Percentiles rank a stretch among this genome's conserved stretches.
phyloP scores from a whole-genome alignment of 2,113 vertebrate genomes.

The Pyrgilauda ruficollis region DNA sequence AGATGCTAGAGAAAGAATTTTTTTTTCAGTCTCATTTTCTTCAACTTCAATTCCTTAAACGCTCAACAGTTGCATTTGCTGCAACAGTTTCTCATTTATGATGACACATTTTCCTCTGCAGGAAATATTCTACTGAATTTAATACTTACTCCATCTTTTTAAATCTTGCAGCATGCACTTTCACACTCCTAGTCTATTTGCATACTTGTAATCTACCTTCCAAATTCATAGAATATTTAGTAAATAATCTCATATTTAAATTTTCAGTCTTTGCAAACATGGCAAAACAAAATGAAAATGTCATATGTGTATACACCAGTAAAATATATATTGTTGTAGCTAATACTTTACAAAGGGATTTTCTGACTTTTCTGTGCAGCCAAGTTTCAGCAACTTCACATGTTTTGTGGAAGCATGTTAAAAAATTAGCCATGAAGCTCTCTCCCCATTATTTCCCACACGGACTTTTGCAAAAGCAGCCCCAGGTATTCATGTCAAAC shows the following conservation, averaged over 20 bases:
- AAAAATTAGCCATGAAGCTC: not conserved
- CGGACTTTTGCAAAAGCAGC: not conserved
- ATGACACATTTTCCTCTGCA: not conserved
- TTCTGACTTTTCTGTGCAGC: not conserved
- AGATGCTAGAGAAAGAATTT: not conserved
- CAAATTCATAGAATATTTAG: not conserved
- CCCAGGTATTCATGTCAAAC: not conserved
- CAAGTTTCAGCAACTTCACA: not conserved
- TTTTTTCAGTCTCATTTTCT: not conserved
- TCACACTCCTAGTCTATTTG: not conserved
- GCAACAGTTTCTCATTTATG: not conserved
- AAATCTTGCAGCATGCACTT: not conserved
- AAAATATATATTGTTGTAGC: not conserved
- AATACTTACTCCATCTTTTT: not conserved
- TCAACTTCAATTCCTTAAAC: not conserved
- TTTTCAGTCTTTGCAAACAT: not conserved
- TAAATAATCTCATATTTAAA: not conserved
- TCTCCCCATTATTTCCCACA: not conserved
- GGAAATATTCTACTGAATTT: not conserved
- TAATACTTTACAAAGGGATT: not conserved
- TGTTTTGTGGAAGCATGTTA: not conserved
- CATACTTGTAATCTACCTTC: not conserved
- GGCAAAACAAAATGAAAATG: not conserved
- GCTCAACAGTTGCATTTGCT: not conserved
- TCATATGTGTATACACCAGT: not conserved